These are phyloP conservation scores for Acanthurus tractus DNA, from an alignment of 2,797 vertebrate genomes.

Conservation along the genomic window DNA sequence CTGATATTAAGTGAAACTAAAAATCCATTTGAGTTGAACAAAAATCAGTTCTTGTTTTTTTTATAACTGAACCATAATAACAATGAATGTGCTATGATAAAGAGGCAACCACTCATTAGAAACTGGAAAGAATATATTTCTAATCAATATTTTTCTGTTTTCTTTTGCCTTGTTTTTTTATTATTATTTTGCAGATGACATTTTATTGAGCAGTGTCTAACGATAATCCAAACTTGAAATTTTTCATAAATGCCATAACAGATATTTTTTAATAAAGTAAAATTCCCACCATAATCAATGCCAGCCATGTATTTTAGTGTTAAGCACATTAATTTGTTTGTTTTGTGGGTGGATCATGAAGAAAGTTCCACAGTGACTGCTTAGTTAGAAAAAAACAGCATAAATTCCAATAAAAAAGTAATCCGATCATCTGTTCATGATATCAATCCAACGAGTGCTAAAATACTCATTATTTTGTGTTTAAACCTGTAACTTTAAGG, in stretches of 20 bases:
- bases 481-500: too few relatives aligned
- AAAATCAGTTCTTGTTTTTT: conserved; percentile 15
- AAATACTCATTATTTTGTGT: too few relatives aligned
- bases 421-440: neutral
- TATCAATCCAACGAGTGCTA: too few relatives aligned
- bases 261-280: too few relatives aligned
- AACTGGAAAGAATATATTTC: neutral
- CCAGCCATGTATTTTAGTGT: neutral
- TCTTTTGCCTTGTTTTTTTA: too few relatives aligned
- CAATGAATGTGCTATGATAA: neutral
- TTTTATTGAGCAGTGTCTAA: too few relatives aligned
- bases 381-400: neutral
- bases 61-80: neutral
- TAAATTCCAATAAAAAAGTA: neutral
- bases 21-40: neutral
- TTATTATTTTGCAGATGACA: neutral
- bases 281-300: neutral
- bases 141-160: neutral
- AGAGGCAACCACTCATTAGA: neutral
- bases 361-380: neutral
- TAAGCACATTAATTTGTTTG: too few relatives aligned
- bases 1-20: conserved; percentile 28
- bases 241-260: too few relatives aligned
- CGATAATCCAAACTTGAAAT: too few relatives aligned
- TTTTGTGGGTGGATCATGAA: neutral